A percentile compares a stretch with the other conserved stretches of the same genome.
Evolutionary conservation across 2,113 vertebrate species (phyloP).

Genomic region (Sigmodon hispidus): DNA sequence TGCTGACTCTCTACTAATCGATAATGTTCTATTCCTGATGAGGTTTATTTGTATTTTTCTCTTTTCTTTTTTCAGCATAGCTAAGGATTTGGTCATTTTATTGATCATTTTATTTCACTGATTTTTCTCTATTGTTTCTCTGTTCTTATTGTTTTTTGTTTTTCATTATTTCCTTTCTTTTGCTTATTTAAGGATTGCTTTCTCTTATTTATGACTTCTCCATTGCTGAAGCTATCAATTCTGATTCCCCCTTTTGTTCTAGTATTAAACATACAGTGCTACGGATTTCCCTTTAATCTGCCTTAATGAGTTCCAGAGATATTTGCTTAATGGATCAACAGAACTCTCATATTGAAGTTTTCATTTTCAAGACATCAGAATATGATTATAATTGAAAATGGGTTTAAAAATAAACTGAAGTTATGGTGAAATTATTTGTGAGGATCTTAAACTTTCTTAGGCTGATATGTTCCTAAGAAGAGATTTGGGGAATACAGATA

Average conservation of each 20-base stretch:
- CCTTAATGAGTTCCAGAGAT: not conserved
- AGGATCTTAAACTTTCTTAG: not conserved
- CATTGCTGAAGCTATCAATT: not conserved
- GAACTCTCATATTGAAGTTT: not conserved
- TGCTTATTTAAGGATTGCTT: not conserved
- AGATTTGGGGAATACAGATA: not conserved
- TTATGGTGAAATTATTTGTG: not conserved
- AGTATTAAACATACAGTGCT: not conserved
- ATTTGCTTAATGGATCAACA: not conserved
- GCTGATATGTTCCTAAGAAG: not conserved
- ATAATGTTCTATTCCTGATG: not conserved
- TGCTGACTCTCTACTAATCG: not conserved
- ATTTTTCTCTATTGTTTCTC: not conserved
- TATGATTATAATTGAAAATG: not conserved
- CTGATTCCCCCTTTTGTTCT: not conserved
- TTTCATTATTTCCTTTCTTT: not conserved
- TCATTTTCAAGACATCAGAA: not conserved
- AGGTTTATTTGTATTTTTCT: not conserved
- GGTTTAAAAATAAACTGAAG: not conserved
- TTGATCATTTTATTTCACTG: not conserved
- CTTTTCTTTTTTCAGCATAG: not conserved
- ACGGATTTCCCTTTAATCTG: not conserved
- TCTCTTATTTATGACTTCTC: not conserved
- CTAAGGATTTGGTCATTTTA: not conserved
- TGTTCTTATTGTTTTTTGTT: not conserved